Evolutionary conservation across 2,797 vertebrate genomes (phyloP), one percentile per base, ranked within the genome.

Genomic region (Coccyzus lansbergi): DNA sequence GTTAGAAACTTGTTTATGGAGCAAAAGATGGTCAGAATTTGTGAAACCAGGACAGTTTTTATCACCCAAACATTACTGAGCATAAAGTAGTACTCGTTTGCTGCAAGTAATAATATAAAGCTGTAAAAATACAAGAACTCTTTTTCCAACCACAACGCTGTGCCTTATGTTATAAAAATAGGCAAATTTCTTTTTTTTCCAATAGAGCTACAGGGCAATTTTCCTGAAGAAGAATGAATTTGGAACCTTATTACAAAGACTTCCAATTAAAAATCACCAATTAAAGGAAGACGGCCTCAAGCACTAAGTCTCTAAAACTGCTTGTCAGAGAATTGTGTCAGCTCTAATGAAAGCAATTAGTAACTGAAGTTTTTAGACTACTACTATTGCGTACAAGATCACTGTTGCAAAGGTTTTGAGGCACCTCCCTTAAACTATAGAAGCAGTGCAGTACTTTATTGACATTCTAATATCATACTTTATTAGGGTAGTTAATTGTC

Each of bases 261-360:
- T 93, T 94, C 76, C 65, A 94, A 82, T 48, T 92, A 92, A 92
- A 94, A 96, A 86, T 79, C 88, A 95, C 60, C 88, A 96, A 85
- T 91, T 94, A 96, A 93, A 92, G 55, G 83, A 94, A 88, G 80
- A 94, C 52, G 34, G 59, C 84, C 81, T 90, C 53, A 48, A 95
- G 93, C 83, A 90, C 12, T 15, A 36, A 40, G 76, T 62, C 58
- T 75, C 51, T 78, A 85, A 80, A 94, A 83, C 42, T 81, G 72
- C 65, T 83, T 83, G 58, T 93, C 87, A 92, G 24, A 92, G 51
- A 89, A 89, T 4, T 86, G 70, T 70, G 72, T 85, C 62, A 85
- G 65, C n/a, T 78, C 24, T 81, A 91, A 93, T 55, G 64, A 96
- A 80, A 77, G 26, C 46, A 93, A 96, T 94, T 83, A 92, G 78